Evolutionary conservation across 2,888 invertebrate species (phyloP).

Genomic region (Idaea biselata): DNA sequence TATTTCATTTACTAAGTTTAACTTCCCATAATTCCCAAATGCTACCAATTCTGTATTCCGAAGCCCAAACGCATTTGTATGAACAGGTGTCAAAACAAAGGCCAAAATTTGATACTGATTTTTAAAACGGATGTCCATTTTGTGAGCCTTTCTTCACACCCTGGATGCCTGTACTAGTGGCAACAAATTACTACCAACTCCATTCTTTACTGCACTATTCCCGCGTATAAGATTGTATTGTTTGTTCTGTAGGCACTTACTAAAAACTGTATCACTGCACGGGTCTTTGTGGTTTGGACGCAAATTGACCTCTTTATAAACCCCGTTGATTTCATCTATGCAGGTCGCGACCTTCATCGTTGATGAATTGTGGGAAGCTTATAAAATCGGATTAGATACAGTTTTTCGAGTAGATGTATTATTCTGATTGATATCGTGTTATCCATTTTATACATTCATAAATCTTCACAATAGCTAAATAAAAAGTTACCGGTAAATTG

Average conservation of each 20-base stretch:
- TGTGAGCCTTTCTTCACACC: too few relatives aligned
- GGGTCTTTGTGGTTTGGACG: conserved; percentile 40
- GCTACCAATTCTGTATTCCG: too few relatives aligned
- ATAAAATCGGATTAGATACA: conserved; percentile 51
- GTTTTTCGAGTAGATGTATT: conserved; percentile 29
- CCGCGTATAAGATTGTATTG: too few relatives aligned
- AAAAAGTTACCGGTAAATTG: background rate
- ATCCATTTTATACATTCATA: background rate
- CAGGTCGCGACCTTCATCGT: conserved; percentile 60
- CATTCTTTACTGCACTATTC: background rate
- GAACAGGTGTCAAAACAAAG: too few relatives aligned
- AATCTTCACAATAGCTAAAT: background rate
- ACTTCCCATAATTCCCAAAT: too few relatives aligned
- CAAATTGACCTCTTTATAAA: conserved; percentile 40
- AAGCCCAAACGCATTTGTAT: too few relatives aligned
- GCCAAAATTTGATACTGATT: too few relatives aligned
- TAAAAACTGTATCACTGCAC: conserved; percentile 22
- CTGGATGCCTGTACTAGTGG: too few relatives aligned
- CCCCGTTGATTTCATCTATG: conserved; percentile 60
- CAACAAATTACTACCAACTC: background rate
- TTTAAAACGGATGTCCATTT: too few relatives aligned
- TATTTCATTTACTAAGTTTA: too few relatives aligned
- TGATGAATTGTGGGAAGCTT: conserved; percentile 45
- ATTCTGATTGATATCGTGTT: conserved; percentile 21
- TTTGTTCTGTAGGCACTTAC: background rate